Evolutionary conservation across 2,113 vertebrate genomes (phyloP).

Genomic region (Chionis minor): DNA sequence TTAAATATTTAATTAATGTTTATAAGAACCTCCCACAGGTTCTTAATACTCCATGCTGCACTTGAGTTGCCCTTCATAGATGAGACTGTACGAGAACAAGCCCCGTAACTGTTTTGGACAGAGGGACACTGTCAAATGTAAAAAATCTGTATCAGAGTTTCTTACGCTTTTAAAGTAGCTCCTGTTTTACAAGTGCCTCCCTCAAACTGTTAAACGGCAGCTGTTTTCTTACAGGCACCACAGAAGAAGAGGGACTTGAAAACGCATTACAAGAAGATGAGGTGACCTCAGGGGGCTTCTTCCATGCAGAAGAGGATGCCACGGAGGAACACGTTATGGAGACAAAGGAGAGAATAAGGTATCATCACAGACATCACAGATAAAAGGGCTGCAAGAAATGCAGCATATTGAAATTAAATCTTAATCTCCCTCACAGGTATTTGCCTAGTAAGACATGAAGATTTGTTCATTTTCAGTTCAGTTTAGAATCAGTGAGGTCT

Average conservation of each 20-base stretch:
- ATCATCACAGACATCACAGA: not conserved
- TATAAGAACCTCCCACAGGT: not conserved
- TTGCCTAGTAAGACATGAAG: not conserved
- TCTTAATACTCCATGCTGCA: not conserved
- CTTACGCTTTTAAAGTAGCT: not conserved
- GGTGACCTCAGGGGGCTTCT: not conserved
- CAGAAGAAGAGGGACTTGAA: not conserved
- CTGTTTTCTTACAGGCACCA: not conserved
- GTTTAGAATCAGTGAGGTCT: not conserved
- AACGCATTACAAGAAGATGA: not conserved
- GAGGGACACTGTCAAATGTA: not conserved
- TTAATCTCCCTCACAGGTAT: not conserved
- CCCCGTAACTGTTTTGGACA: not conserved
- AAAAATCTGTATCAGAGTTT: not conserved
- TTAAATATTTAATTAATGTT: constrained; percentile 20
- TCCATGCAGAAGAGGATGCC: not conserved
- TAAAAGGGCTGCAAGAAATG: not conserved
- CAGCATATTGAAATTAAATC: not conserved
- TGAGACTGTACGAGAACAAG: not conserved
- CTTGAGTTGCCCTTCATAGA: not conserved
- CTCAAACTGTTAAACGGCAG: not conserved
- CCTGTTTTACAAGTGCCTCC: not conserved
- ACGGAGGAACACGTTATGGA: not conserved
- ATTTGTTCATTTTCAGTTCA: not conserved
- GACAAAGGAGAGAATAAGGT: not conserved